Base-by-base conservation (phyloP, 2,888 invertebrate species). In the Pyrochroa serraticornis region DNA sequence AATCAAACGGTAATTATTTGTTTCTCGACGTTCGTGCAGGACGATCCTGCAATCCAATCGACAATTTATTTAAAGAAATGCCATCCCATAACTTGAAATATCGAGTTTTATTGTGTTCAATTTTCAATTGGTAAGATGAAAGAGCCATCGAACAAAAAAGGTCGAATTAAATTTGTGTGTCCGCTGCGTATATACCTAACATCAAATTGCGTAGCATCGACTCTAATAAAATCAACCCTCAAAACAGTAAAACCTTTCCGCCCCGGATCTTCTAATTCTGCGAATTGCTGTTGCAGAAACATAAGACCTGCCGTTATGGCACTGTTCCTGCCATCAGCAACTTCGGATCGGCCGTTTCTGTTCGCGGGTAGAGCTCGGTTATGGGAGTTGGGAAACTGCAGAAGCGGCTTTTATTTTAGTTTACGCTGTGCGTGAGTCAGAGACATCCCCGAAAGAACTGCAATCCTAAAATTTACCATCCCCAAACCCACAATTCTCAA, bases 251-350 rank as follows among this genome's bases (percentile, higher is more conserved):
- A 63, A 58, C 54, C 58, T 49, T 45, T 42, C 51, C 39, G 30
- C 34, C 47, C 47, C 41, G 50, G 53, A 50, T 62, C 56, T 60
- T 58, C 58, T 62, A 64, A 64, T 62, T 62, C 62, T 36, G 52
- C 45, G 60, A 64, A 64, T 62, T 64, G 64, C 56, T 39, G 14
- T 52, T 31, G 36, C 39, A 34, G 58, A 55, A 64, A 57, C 55
- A 48, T 50, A 62, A 52, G 62, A 45, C 49, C 46, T 46, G 37
- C 46, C 45, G 34, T 43, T 42, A 42, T 32, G 31, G 12, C 42
- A 30, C 10, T 42, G 42, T 42, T 42, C 7, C 45, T 9, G 22
- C 48, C 46, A 57, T 50, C 50, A 51, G 46, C 57, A 50, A 44
- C 8, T 44, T 46, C 30, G 35, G 45, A 49, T 32, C 36, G 43